Conservation (phyloP, 2,888 invertebrate genomes). For the Drosophila hamatofila region DNA sequence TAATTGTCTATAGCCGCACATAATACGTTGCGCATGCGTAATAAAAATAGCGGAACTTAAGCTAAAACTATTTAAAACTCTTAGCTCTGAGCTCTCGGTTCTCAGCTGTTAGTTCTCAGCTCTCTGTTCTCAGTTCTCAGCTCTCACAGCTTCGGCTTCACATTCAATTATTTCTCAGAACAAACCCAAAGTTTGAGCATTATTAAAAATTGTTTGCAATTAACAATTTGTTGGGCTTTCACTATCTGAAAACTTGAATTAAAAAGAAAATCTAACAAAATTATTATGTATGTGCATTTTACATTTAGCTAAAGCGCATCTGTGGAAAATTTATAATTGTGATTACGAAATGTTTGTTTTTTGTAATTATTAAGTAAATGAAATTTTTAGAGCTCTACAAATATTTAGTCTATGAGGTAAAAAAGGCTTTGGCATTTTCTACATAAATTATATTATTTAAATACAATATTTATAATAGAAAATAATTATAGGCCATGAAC, state of each 20-base stretch:
- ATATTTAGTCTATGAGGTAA: not conserved
- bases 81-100: not conserved
- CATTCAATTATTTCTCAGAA: constrained; percentile 5
- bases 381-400: not conserved
- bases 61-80: not conserved
- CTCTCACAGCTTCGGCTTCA: not conserved
- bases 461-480: too few species aligned
- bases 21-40: constrained; percentile 4
- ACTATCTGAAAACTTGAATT: constrained; percentile 4
- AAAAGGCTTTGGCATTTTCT: too few species aligned
- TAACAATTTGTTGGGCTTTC: constrained; percentile 24
- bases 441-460: too few species aligned
- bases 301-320: not conserved
- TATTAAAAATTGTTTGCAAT: not conserved
- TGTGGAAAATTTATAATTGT: not conserved
- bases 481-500: too few species aligned
- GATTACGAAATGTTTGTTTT: not conserved
- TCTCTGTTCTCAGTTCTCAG: not conserved
- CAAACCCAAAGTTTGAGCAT: not conserved
- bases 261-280: not conserved
- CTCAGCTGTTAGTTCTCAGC: not conserved
- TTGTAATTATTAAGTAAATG: not conserved
- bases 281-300: not conserved
- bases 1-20: not conserved
- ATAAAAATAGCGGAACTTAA: not conserved